Percentiles rank a stretch among this genome's conserved stretches.
phyloP scores from a whole-genome alignment of 2,113 vertebrate genomes.

The Microcebus murinus region DNA sequence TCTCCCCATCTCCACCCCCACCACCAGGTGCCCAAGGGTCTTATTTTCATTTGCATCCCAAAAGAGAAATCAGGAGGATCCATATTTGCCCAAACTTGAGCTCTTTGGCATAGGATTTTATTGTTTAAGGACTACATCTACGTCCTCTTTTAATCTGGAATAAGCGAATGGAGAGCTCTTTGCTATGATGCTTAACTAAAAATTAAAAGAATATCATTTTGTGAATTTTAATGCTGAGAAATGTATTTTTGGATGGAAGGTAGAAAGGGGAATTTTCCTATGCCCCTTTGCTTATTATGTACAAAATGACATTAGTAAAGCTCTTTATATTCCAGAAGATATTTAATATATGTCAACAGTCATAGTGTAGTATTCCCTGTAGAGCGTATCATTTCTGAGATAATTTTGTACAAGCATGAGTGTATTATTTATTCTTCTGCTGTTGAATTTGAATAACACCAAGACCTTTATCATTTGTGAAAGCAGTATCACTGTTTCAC shows the following conservation, averaged over 20 bases:
- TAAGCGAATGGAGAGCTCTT: not conserved
- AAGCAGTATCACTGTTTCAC: constrained; percentile 38
- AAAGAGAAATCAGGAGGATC: not conserved
- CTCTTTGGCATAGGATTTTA: not conserved
- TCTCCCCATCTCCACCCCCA: not conserved
- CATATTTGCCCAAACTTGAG: not conserved
- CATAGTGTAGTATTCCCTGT: not conserved
- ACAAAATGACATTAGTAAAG: not conserved
- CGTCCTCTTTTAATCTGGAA: not conserved
- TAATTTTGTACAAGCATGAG: not conserved
- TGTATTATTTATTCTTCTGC: constrained; percentile 29
- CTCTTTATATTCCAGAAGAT: constrained; percentile 5
- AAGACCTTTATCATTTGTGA: constrained; percentile 24
- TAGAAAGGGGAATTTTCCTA: not conserved
- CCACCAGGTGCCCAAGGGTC: not conserved
- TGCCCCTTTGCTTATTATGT: not conserved
- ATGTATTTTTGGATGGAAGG: not conserved
- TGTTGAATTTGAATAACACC: constrained; percentile 40
- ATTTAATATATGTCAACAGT: not conserved
- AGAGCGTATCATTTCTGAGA: not conserved
- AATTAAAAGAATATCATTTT: not conserved
- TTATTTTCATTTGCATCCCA: not conserved
- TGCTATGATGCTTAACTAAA: not conserved
- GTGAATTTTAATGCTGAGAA: constrained; percentile 11
- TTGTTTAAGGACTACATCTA: not conserved